Evolutionary conservation across 2,113 vertebrate species (phyloP).

Genomic region (Hydropotes inermis): DNA sequence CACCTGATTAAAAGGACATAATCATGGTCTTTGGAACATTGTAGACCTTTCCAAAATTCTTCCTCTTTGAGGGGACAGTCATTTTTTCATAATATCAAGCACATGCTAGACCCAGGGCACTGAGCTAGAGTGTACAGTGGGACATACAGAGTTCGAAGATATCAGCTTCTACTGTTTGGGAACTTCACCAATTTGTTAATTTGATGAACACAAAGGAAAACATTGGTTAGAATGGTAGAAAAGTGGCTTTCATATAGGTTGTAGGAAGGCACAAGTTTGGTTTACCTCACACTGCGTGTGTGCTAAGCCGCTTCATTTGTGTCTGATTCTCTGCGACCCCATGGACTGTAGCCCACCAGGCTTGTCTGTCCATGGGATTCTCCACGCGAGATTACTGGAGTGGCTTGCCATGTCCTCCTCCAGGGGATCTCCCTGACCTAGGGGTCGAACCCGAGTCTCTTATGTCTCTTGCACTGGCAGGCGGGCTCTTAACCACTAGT

Average conservation of each 20-base stretch:
- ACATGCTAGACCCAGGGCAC: not conserved
- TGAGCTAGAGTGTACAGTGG: not conserved
- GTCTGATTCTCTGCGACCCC: not conserved
- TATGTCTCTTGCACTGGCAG: not conserved
- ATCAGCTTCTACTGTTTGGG: not conserved
- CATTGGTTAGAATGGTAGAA: not conserved
- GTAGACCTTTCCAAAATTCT: not conserved
- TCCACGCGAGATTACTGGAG: not conserved
- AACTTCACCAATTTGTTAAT: not conserved
- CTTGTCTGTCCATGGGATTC: not conserved
- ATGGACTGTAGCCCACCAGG: not conserved
- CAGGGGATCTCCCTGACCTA: not conserved
- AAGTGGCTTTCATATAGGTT: not conserved
- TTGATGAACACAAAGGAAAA: not conserved
- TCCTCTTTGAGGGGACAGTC: not conserved
- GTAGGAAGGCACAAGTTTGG: not conserved
- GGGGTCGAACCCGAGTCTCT: not conserved
- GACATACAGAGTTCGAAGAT: not conserved
- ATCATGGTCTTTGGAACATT: not conserved
- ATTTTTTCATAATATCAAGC: not conserved
- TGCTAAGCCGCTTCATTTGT: not conserved
- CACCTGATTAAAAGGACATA: not conserved
- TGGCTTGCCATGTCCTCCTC: not conserved
- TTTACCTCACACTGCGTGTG: not conserved
- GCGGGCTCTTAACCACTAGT: not conserved